Base-by-base conservation (phyloP, 2,797 vertebrate species). In the Lithobates sylvaticus region DNA sequence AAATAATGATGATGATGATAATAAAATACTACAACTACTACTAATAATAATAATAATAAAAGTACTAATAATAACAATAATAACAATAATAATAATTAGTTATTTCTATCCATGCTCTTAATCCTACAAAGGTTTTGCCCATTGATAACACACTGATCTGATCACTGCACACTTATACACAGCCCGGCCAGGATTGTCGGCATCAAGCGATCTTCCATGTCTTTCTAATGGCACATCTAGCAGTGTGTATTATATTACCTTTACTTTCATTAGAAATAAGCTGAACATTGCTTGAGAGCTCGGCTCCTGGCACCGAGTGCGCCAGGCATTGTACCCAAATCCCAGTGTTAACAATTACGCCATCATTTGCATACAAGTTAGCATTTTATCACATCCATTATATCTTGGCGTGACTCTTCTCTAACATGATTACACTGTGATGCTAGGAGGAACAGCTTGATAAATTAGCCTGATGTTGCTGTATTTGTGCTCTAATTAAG, bases 351-450 rank as follows among this genome's bases (percentile, higher is more conserved):
- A 84, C 82, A 70, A 70, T 84, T 72, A 71, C 47, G 5, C n/a
- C 7, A 1, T 71, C 5, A 78, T 85, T 65, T 80, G 70, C 76
- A 74, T 80, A 58, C 58, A 67, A 72, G 69, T 73, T 50, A 29
- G 21, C 26, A 21, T 67, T 64, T 74, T 74, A 83, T 83, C 81
- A 42, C 54, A 32, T 73, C 36, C 54, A 78, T 84, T 84, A 85
- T 78, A 85, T 85, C 70, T 73, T 79, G 84, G 84, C 83, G 65
- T 73, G 67, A 79, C 76, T 78, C 50, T 54, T 70, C 73, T n/a
- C 27, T 84, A 78, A 84, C 27, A 73, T 64, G 83, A 85, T 85
- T 85, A 79, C 68, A 10, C 36, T 67, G 42, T 3, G 67, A 78
- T 58, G 76, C 76, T 64, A 42, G 75, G 34, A 64, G 75, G 50